A percentile compares a stretch with the other conserved stretches of the same genome.
Evolutionary conservation across 2,888 invertebrate species (phyloP).

Genomic region (Eupsilia transversa): DNA sequence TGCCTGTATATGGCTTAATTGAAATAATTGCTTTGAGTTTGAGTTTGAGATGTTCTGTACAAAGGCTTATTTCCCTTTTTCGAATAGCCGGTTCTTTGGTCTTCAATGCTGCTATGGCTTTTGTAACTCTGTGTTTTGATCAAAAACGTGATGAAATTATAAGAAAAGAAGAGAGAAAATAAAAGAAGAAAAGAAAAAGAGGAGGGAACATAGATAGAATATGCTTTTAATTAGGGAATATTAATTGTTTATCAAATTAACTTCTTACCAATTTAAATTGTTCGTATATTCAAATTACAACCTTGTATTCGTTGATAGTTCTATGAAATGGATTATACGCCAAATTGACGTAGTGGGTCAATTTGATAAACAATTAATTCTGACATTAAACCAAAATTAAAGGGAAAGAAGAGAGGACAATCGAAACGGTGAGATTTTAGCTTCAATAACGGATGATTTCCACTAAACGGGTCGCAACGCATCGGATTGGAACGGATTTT

Average conservation of each 20-base stretch:
- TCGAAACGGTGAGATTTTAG: background rate
- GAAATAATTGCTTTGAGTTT: too few relatives aligned
- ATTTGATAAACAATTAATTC: background rate
- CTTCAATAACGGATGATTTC: too few relatives aligned
- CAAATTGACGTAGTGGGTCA: background rate
- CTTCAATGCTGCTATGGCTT: too few relatives aligned
- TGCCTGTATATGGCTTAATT: too few relatives aligned
- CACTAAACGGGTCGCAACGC: too few relatives aligned
- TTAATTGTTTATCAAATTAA: too few relatives aligned
- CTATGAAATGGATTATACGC: background rate
- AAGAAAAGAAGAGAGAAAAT: background rate
- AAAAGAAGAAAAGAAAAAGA: background rate
- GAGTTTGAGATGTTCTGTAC: too few relatives aligned
- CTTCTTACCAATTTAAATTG: too few relatives aligned
- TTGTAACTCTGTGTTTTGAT: background rate
- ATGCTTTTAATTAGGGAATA: background rate
- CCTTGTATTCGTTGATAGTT: too few relatives aligned
- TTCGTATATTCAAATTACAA: too few relatives aligned
- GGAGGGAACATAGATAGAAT: background rate
- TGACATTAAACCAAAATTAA: background rate
- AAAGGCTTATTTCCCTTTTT: too few relatives aligned
- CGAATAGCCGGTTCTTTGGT: background rate
- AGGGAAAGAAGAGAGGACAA: background rate
- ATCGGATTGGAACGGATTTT: too few relatives aligned
- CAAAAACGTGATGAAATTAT: background rate